phyloP scores from a whole-genome alignment of 2,113 vertebrate species.

The Onychorhynchus coronatus region DNA sequence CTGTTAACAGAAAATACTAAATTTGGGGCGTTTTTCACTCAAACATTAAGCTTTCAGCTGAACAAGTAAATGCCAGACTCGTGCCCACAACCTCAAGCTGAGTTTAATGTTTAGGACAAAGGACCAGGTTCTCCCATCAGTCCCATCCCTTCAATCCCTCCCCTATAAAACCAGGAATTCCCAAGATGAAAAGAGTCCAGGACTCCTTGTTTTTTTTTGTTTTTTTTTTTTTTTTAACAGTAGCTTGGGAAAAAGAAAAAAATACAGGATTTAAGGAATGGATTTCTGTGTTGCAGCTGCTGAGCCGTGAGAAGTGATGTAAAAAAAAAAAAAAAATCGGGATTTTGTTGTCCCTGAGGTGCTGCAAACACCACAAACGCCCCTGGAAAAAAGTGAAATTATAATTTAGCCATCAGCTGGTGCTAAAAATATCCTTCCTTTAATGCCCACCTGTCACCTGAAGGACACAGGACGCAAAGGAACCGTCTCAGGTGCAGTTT shows the following conservation, averaged over 20 bases:
- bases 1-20: background rate
- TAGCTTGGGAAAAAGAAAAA: background rate
- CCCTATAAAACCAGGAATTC: background rate
- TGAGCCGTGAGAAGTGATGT: background rate
- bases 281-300: background rate
- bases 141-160: background rate
- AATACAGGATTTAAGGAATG: background rate
- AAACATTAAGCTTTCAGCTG: background rate
- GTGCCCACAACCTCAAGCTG: background rate
- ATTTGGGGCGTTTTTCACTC: background rate
- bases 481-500: background rate
- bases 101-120: background rate
- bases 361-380: background rate
- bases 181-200: background rate
- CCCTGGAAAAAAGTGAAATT: background rate
- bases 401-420: background rate
- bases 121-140: background rate
- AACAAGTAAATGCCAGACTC: background rate
- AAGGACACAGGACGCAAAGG: background rate
- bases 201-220: background rate
- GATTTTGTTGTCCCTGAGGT: background rate
- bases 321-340: too few species aligned
- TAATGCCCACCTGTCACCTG: background rate
- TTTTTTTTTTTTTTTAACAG: background rate
- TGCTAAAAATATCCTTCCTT: background rate